Percentiles rank a stretch among this genome's conserved stretches.
These are phyloP conservation scores for Pyrochroa serraticornis DNA, from an alignment of 2,888 invertebrate genomes.

Conservation along the genomic window DNA sequence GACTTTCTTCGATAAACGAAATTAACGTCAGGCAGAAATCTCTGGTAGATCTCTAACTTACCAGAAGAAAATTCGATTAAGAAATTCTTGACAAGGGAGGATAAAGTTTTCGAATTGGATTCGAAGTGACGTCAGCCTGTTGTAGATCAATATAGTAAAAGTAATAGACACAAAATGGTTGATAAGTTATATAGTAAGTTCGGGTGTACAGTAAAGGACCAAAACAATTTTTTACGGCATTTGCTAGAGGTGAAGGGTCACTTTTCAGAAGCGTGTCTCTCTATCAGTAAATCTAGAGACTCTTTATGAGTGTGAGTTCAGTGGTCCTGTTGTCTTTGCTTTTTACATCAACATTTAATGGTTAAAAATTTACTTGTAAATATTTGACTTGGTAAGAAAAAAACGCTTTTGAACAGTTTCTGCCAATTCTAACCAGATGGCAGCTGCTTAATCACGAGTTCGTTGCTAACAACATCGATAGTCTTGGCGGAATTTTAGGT, in stretches of 20 bases:
- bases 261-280: no score
- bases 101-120: slow-evolving; percentile 61
- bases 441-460: slow-evolving; percentile 63
- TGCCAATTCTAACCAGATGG: slow-evolving; percentile 80
- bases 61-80: slow-evolving; percentile 76
- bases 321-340: no score
- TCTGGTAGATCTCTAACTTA: slow-evolving; percentile 66
- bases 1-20: slow-evolving; percentile 71
- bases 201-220: no score
- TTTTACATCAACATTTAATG: background rate
- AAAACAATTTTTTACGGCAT: background rate
- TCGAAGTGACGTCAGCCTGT: slow-evolving; percentile 71
- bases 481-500: slow-evolving; percentile 50
- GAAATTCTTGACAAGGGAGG: slow-evolving; percentile 70
- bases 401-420: slow-evolving; percentile 78
- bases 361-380: slow-evolving; percentile 70
- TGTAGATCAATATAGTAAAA: slow-evolving; percentile 66
- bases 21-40: slow-evolving; percentile 72
- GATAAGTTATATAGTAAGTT: no score
- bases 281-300: no score
- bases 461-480: slow-evolving; percentile 27
- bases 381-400: slow-evolving; percentile 77
- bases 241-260: no score
- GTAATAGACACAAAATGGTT: no score
- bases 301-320: no score